Conservation (phyloP, 1,140 invertebrate species). For the Bacillus rossius region DNA sequence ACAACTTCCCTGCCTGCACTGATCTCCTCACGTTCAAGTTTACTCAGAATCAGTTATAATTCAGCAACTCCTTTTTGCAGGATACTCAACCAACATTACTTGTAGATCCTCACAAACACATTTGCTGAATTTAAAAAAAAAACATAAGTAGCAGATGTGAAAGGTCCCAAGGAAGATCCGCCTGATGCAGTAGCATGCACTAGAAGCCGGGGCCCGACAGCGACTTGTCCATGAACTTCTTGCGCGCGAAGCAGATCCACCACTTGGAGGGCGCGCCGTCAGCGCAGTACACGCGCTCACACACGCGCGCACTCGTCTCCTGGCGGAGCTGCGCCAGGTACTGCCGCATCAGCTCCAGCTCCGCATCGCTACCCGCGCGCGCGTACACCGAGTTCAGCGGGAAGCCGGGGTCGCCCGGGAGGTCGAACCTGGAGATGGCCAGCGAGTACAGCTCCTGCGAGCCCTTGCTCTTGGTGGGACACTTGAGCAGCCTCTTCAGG, state of each 20-base stretch:
- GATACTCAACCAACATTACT: too few relatives aligned
- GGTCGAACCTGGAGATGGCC: slow-evolving; percentile 92
- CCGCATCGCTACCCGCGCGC: slow-evolving; percentile 69
- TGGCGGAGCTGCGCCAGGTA: slow-evolving; percentile 94
- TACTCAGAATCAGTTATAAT: too few relatives aligned
- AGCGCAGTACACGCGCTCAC: slow-evolving; percentile 86
- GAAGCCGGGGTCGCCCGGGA: slow-evolving; percentile 94
- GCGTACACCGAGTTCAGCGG: slow-evolving; percentile 97
- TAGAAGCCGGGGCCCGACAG: slow-evolving; percentile 65
- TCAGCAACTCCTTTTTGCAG: too few relatives aligned
- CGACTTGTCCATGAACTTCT: slow-evolving; percentile 99
- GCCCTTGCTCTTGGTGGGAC: slow-evolving; percentile 82
- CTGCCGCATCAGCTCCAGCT: slow-evolving; percentile 86
- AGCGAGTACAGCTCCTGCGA: slow-evolving; percentile 94
- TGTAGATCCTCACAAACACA: too few relatives aligned
- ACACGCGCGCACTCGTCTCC: slow-evolving; percentile 86
- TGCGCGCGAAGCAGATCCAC: slow-evolving; percentile 99
- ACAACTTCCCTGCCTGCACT: too few relatives aligned
- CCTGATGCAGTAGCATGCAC: too few relatives aligned
- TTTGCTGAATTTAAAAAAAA: too few relatives aligned
- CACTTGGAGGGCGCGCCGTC: slow-evolving; percentile 96
- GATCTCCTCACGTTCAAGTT: too few relatives aligned
- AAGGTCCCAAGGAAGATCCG: too few relatives aligned
- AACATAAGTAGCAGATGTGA: too few relatives aligned
- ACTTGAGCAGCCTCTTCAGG: slow-evolving; percentile 90